Evolutionary conservation across 2,113 vertebrate species (phyloP), one percentile per base, ranked within the genome.

Genomic region (Lophius piscatorius): DNA sequence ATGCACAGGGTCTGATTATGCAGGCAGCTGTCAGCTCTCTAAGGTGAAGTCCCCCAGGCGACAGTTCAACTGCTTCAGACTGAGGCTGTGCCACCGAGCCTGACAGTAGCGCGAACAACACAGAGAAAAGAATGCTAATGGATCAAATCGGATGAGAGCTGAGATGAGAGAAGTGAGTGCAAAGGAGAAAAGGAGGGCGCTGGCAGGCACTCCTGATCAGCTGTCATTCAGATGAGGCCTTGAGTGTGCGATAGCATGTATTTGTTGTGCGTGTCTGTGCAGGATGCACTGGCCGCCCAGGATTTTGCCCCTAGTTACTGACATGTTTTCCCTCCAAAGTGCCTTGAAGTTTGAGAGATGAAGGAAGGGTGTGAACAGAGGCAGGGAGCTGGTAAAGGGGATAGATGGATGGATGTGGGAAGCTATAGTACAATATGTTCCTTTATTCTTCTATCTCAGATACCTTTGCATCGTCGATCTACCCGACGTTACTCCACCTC

Each of bases 11-110:
- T 75, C 75, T 84, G 84, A 90, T 89, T 88, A 90, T 89, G 87
- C 82, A 88, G 87, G 83, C 80, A 88, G 84, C 86, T 90, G 88
- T 89, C 83, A 90, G 85, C 74, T 63, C 74, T 88, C 81, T 87
- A 85, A 88, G 89, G 87, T 90, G 88, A 90, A 87, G 70, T 78
- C 85, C 87, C 87, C 82, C 54, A 76, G 89, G 90, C 87, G 83
- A 90, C 87, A 90, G 87, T 89, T 90, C 87, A 91, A 88, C 86
- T 65, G 86, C 82, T 65, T 85, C 83, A 89, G 70, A 86, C 83
- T 82, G 49, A 75, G 71, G 87, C 84, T 89, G 77, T 70, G 81
- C 87, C 84, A 84, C 78, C 22, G 60, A 83, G 85, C 70, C 81
- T 86, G 89, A 87, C 78, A 80, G 77, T 61, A 78, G 80, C 73